Base-by-base conservation (phyloP, 1,140 invertebrate species). In the Brachionus asplanchnoidis region DNA sequence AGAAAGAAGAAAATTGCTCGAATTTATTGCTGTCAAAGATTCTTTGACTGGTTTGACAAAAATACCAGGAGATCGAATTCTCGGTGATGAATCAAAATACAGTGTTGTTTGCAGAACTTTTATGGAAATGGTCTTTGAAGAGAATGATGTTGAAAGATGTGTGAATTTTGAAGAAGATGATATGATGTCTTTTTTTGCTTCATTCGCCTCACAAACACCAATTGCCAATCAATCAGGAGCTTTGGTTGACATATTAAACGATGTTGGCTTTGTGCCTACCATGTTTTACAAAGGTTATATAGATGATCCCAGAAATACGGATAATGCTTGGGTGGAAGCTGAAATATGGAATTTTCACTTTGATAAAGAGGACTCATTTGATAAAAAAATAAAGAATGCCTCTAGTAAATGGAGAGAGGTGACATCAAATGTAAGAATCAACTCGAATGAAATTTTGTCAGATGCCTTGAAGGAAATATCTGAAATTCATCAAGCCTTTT, bases 181-280 rank as follows among this genome's bases (percentile, higher is more conserved):
- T 23, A 84, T 84, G 82, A 84, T 73, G 32, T 32, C 79, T 28
- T 82, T 82, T 46, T 82, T 82, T 82, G 79, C 79, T 12, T 65
- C 79, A 90, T 97, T 97, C 87, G 91, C 93, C 87, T 95, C 97
- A 90, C 96, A 97, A 91, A 94, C 95, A 1, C 89, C 73, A 93
- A 95, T 87, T 80, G 84, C 90, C 86, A 90, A 90, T 70, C 90
- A 85, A 70, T 17, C 36, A 12, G 40, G 12, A 26, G 28, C n/a
- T 20, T 17, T 78, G 7, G 75, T 53, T 23, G 84, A 84, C 56
- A 42, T 75, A 0, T 44, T 85, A 7, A 56, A 83, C 20, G 50
- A 82, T 23, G 36, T 82, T 26, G 79, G 79, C 11, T 82, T 82
- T 82, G 36, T 82, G 20, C 79, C 79, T 0, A 82, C 79, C 23